A percentile compares a stretch with the other conserved stretches of the same genome.
Evolutionary conservation across 53 echinoderm and acorn worm species (phyloP).

Genomic region (Holothuria scabra): DNA sequence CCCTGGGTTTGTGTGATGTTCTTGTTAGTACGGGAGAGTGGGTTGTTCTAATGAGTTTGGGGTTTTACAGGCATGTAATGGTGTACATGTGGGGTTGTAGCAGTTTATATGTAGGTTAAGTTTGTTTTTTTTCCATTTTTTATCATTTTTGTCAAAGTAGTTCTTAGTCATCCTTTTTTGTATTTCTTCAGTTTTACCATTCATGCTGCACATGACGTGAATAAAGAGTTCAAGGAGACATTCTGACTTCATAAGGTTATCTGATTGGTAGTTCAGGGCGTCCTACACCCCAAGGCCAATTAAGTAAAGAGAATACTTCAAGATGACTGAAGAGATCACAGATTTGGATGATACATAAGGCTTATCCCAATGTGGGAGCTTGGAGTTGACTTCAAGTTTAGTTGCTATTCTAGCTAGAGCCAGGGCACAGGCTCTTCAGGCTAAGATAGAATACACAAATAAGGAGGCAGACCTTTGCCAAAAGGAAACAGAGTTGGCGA

Average conservation of each 20-base stretch:
- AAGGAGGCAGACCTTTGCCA: constrained; percentile 60
- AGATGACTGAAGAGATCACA: constrained; percentile 30
- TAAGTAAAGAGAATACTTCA: too few relatives aligned
- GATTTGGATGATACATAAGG: constrained; percentile 46
- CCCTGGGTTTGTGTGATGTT: not conserved
- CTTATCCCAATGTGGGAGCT: constrained; percentile 50
- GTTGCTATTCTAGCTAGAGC: constrained; percentile 68
- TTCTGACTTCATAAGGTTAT: too few relatives aligned
- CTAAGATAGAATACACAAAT: constrained; percentile 57
- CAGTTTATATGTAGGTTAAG: not conserved
- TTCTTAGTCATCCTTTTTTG: not conserved
- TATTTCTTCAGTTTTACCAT: not conserved
- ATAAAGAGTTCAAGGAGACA: too few relatives aligned
- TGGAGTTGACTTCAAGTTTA: constrained; percentile 56
- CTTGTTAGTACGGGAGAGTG: not conserved
- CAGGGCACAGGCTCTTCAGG: constrained; percentile 63
- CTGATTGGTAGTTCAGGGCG: too few relatives aligned
- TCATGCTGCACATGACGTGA: too few relatives aligned
- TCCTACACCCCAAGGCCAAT: too few relatives aligned
- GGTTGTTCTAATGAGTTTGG: not conserved
- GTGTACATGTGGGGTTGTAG: not conserved
- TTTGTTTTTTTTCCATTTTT: not conserved
- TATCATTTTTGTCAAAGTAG: not conserved
- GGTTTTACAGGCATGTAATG: not conserved
- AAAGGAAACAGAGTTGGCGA: constrained; percentile 57